Conservation (phyloP, 2,113 vertebrate genomes). For the Oostethus manadensis region DNA sequence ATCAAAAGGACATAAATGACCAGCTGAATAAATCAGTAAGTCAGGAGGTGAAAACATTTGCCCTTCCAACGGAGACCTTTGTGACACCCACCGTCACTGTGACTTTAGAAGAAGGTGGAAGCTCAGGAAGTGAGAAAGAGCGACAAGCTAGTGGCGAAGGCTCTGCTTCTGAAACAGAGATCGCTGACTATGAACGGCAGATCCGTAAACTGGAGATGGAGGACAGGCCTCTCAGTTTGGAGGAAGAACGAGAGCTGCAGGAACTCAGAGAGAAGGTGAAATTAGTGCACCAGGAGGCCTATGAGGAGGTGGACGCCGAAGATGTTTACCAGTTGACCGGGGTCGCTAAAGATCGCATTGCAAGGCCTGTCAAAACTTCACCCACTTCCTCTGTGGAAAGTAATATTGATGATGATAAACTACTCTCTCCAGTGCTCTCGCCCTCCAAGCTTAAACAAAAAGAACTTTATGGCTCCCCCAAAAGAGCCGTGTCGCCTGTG, state of each 20-base stretch:
- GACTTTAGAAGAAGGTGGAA: conserved; percentile 67
- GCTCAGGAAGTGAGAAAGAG: conserved; percentile 47
- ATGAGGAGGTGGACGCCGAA: conserved; percentile 88
- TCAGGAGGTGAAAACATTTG: conserved; percentile 26
- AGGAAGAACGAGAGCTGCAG: conserved; percentile 73
- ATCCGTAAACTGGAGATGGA: conserved; percentile 77
- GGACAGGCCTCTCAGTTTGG: conserved; percentile 73
- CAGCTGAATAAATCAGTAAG: conserved; percentile 10
- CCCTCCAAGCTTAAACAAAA: conserved; percentile 63
- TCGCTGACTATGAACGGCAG: conserved; percentile 74
- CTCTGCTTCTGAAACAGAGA: conserved; percentile 61
- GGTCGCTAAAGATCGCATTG: conserved; percentile 71
- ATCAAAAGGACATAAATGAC: conserved; percentile 25
- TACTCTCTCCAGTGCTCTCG: conserved; percentile 59
- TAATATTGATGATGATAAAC: conserved; percentile 72
- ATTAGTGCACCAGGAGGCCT: conserved; percentile 93
- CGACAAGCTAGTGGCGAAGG: conserved; percentile 56
- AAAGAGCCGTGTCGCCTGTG: conserved; percentile 53
- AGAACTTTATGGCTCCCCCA: conserved; percentile 61
- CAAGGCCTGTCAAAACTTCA: conserved; percentile 69
- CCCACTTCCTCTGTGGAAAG: conserved; percentile 74
- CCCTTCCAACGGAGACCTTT: conserved; percentile 51
- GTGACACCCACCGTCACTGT: conserved; percentile 71
- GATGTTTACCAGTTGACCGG: conserved; percentile 88
- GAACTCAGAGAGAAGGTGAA: conserved; percentile 93